Conservation (phyloP, 2,888 invertebrate genomes). For the Chalcosyrphus nemorum region DNA sequence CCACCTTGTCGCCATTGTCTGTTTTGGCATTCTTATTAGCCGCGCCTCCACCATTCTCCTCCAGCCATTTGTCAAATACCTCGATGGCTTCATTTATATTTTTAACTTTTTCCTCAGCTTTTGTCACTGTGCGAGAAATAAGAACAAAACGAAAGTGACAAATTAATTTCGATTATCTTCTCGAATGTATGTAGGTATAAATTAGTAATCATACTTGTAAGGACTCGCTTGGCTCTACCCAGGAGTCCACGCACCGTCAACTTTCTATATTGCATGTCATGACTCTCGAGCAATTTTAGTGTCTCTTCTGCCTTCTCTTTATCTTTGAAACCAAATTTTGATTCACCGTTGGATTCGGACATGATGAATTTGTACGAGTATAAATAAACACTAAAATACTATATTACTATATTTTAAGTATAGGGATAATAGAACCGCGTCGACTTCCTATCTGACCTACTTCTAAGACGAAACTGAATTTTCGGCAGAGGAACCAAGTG, state of each 20-base stretch:
- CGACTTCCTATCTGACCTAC: conserved; percentile 51
- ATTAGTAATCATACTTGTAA: conserved; percentile 79
- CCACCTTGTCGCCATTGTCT: conserved; percentile 83
- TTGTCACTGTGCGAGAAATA: conserved; percentile 84
- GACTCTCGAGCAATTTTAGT: conserved; percentile 85
- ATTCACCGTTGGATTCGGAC: conserved; percentile 82
- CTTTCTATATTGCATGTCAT: conserved; percentile 86
- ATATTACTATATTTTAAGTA: conserved; percentile 21
- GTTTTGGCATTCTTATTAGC: conserved; percentile 82
- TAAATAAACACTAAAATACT: conserved; percentile 6
- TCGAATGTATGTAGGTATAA: not conserved
- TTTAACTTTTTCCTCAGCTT: conserved; percentile 87
- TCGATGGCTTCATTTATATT: conserved; percentile 87
- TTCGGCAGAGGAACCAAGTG: conserved; percentile 27
- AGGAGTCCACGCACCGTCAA: conserved; percentile 85
- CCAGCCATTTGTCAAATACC: conserved; percentile 87
- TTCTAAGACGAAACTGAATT: conserved; percentile 59
- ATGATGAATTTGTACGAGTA: conserved; percentile 41
- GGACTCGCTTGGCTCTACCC: conserved; percentile 84
- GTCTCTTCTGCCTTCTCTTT: conserved; percentile 88
- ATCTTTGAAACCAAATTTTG: conserved; percentile 88
- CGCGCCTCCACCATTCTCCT: conserved; percentile 82
- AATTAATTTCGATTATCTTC: conserved; percentile 20
- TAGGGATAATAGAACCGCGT: not conserved
- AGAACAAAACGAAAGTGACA: not conserved